Evolutionary conservation across 2,113 vertebrate species (phyloP), one percentile per base, ranked within the genome.

Genomic region (Turnix velox): DNA sequence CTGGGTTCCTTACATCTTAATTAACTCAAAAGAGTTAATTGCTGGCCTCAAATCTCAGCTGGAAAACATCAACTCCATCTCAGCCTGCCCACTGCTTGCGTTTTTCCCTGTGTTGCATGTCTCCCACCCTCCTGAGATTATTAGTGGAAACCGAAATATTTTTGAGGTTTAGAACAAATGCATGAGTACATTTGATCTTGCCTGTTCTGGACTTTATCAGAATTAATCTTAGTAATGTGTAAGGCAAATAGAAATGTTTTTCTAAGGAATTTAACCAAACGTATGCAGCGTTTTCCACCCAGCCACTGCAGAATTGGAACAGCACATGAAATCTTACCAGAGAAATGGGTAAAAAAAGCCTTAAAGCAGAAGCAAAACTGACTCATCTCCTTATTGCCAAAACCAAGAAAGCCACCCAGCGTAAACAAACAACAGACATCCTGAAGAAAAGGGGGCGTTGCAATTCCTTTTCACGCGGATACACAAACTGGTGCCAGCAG

Each of bases 331-430:
- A 76, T 12, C 16, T 66, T 72, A 84, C 45, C 76, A 54, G 84
- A 87, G 54, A 87, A 87, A 91, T 2, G 58, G 58, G 57, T 66
- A 67, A 95, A 95, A 78, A 84, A 89, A 83, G 43, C 67, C 74
- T 92, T 72, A 76, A 84, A 94, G 84, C 69, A 94, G 91, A 95
- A 96, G 88, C 84, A 90, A 94, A 93, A 93, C 74, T 93, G 91
- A 96, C 77, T 96, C 96, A 92, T 95, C 88, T 79, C 58, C 84
- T 72, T 96, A 95, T 94, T 95, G 91, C 92, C 94, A 94, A 96
- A 94, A 82, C 84, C 7, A 0, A 93, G 84, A 87, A 57, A 65
- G 80, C 33, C 0, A 0, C 54, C 25, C 45, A 93, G 81, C 2
- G 9, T 93, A 96, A 95, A 95, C 78, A 96, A 94, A 92, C 83